Evolutionary conservation across 2,113 vertebrate species (phyloP), one percentile per base, ranked within the genome.

Genomic region (Daubentonia madagascariensis): DNA sequence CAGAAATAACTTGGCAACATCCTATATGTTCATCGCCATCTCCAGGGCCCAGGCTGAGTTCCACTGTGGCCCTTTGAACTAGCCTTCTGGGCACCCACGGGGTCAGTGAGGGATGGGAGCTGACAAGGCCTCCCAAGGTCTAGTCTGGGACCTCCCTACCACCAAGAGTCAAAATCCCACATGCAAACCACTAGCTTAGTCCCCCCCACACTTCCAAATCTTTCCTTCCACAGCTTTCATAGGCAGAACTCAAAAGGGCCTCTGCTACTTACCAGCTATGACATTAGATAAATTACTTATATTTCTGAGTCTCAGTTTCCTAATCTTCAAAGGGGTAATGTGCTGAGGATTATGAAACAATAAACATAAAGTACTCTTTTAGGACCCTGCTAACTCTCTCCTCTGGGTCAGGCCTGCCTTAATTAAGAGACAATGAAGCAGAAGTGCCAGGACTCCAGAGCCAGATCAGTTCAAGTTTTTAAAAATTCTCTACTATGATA

Each of bases 261-360:
- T 86, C 78, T 78, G 37, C n/a, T 96, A 85, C n/a, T 96, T 91
- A 95, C 28, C n/a, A 83, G 78, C 72, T 48, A 25, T 94, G 78
- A 95, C 54, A 79, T 85, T 87, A 85, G 2, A 11, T 59, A 93
- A 94, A 52, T 88, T 73, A 95, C 40, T 52, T 92, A 81, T 68
- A 91, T 95, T 85, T 92, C 79, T 89, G 37, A 90, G 12, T 76
- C 80, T 96, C 23, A 70, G 54, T 79, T 96, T 94, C 54, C 40
- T 94, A 61, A 96, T 86, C 30, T 80, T 90, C 85, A 86, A 89
- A 98, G 48, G 76, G 76, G 65, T 84, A 93, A 86, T 48, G 11
- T 79, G 25, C 54, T 84, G 28, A 86, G 32, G 9, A 76, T 90
- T 91, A 85, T 72, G 28, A 89, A 96, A 96, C 65, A 32, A 89